Base-by-base conservation (phyloP, 2,888 invertebrate genomes). In the Trichopoda pennipes region DNA sequence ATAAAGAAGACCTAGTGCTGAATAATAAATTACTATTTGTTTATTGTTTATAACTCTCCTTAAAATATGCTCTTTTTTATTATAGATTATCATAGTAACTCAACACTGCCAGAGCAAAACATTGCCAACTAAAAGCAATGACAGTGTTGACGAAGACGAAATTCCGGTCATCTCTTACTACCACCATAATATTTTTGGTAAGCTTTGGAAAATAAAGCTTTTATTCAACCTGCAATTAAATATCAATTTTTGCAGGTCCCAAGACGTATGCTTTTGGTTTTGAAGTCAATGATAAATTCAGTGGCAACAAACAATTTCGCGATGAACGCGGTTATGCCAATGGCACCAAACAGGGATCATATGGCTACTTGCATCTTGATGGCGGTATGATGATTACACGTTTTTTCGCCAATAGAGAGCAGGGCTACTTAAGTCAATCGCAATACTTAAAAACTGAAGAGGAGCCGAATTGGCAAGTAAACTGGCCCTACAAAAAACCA, bases 231-330 rank as follows among this genome's bases (percentile, higher is more conserved):
- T 47, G n/a, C 19, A 75, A 63, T 47, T 76, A 61, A 63, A 4
- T 3, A 7, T 28, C 35, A 72, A 49, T 49, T 19, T 2, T 35
- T 14, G 14, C 55, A 92, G 94, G 93, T 42, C 92, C 93, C 21
- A 94, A 94, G 21, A 93, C 94, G 0, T 95, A 95, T 87, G 93
- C 94, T 0, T 96, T 94, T 87, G 95, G 95, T 16, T 96, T 94
- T 87, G 94, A 95, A 86, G 91, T 95, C 9, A 92, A 93, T 49
- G 95, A 96, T 87, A 91, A 93, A 0, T 88, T 88, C 9, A 93
- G 93, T 3, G 93, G 94, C 14, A 95, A 95, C 86, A 92, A 92
- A 8, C 96, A 96, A 87, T 96, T 94, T 87, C 92, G 95, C 4
- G 93, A 93, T 66, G 96, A 96, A 88, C 94, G 95, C 85, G 92